Evolutionary conservation across 2,888 invertebrate species (phyloP).

Genomic region (Clostera curtula): DNA sequence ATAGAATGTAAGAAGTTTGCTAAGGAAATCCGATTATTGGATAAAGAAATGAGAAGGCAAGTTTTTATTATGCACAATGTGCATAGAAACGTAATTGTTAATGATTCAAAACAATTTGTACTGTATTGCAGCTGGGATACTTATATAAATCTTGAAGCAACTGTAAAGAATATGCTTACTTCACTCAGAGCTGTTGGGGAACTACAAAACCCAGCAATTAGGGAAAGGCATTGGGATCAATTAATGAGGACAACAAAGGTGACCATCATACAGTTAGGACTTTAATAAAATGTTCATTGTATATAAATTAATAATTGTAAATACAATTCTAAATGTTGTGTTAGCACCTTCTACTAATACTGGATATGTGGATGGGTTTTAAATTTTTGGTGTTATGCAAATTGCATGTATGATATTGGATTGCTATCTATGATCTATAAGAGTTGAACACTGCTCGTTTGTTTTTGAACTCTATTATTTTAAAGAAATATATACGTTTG

Average conservation of each 20-base stretch:
- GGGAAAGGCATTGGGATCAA: constrained; percentile 97
- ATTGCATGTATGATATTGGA: constrained; percentile 28
- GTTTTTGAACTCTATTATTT: background rate
- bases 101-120: too few relatives aligned
- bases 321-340: constrained; percentile 30
- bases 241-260: constrained; percentile 97
- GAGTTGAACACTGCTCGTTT: background rate
- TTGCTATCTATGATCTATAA: constrained; percentile 11
- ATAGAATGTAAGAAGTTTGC: constrained; percentile 98
- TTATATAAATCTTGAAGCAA: constrained; percentile 89
- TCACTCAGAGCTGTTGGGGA: constrained; percentile 96
- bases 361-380: constrained; percentile 28
- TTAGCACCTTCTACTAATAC: constrained; percentile 25
- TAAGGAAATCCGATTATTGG: constrained; percentile 91
- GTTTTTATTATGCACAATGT: background rate
- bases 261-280: constrained; percentile 20
- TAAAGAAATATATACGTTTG: background rate
- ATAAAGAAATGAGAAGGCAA: constrained; percentile 93
- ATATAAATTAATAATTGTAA: constrained; percentile 36
- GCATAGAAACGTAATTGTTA: background rate
- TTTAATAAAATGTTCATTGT: constrained; percentile 23
- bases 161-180: constrained; percentile 96
- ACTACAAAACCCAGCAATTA: constrained; percentile 95
- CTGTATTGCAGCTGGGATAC: constrained; percentile 90
- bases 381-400: constrained; percentile 26